Evolutionary conservation across 2,113 vertebrate species (phyloP), one percentile per base, ranked within the genome.

Genomic region (Myotis lucifugus): DNA sequence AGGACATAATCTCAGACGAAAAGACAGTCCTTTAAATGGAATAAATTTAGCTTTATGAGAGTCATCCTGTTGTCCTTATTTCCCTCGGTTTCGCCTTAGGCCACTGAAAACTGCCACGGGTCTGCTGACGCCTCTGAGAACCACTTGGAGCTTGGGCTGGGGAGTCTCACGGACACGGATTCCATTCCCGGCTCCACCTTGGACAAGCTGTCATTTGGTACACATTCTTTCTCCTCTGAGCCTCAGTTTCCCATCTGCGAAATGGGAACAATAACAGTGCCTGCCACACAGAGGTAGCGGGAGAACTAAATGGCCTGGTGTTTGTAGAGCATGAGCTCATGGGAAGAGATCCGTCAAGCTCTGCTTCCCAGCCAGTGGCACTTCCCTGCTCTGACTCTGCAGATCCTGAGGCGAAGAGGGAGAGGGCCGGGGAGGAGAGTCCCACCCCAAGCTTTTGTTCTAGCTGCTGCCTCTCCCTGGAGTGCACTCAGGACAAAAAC

Each of bases 1-100:
- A 94, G 69, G 56, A 91, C 64, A 88, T 89, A 90, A 92, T 93
- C 88, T 88, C 92, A 90, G 82, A 87, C 81, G 61, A 87, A 90
- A 87, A 95, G 76, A 67, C 92, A 84, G 67, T 73, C 81, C 74
- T 95, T 95, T 97, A 95, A 96, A 88, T 92, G 85, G 88, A 95
- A 85, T 95, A 93, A 76, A 85, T 79, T 95, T 74, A 94, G 85
- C 64, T 78, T 92, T 72, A 88, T 42, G 92, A 93, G 83, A 95
- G 74, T 74, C 82, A 85, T 88, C 70, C 73, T 0, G 0, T 46
- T 79, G 85, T 76, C 88, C 94, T 93, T 94, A 92, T 78, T 92
- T 87, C 93, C 81, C 56, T 95, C 4, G 0, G 50, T 85, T 90
- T 92, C 85, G 85, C 90, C 81, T 85, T 37, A 97, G 94, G 95